Percentiles rank a stretch among this genome's conserved stretches.
Evolutionary conservation across 2,888 invertebrate species (phyloP).

Genomic region (Pteria penguin): DNA sequence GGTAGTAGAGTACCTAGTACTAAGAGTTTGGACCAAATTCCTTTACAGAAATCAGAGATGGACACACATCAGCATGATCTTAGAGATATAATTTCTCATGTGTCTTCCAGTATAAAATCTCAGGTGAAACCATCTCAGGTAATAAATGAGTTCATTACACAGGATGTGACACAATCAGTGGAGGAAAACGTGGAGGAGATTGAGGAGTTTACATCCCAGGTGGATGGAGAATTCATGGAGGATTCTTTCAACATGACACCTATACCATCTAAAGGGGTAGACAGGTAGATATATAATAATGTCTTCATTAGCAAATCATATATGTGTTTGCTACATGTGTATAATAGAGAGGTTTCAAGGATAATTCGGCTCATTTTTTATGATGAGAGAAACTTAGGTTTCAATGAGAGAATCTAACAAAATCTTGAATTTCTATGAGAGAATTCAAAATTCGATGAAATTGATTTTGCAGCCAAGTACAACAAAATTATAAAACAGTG

Average conservation of each 20-base stretch:
- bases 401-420: too few relatives aligned
- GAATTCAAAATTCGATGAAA: too few relatives aligned
- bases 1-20: not conserved
- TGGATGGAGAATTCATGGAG: slow-evolving; percentile 44
- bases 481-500: too few relatives aligned
- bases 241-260: slow-evolving; percentile 51
- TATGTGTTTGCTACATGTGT: too few relatives aligned
- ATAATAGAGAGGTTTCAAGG: too few relatives aligned
- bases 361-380: too few relatives aligned
- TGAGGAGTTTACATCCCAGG: slow-evolving; percentile 53
- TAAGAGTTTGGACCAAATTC: not conserved
- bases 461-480: too few relatives aligned
- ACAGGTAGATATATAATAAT: slow-evolving; percentile 25
- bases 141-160: slow-evolving; percentile 42
- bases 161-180: not conserved
- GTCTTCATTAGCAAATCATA: too few relatives aligned
- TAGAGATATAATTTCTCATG: not conserved
- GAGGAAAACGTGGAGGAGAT: slow-evolving; percentile 41
- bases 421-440: too few relatives aligned
- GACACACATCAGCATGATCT: not conserved
- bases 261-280: slow-evolving; percentile 25
- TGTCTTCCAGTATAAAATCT: not conserved
- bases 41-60: not conserved
- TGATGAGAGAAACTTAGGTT: too few relatives aligned
- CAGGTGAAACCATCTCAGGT: slow-evolving; percentile 27